These are phyloP conservation scores for Lycaena phlaeas DNA, from an alignment of 2,888 invertebrate genomes.

Conservation along the genomic window DNA sequence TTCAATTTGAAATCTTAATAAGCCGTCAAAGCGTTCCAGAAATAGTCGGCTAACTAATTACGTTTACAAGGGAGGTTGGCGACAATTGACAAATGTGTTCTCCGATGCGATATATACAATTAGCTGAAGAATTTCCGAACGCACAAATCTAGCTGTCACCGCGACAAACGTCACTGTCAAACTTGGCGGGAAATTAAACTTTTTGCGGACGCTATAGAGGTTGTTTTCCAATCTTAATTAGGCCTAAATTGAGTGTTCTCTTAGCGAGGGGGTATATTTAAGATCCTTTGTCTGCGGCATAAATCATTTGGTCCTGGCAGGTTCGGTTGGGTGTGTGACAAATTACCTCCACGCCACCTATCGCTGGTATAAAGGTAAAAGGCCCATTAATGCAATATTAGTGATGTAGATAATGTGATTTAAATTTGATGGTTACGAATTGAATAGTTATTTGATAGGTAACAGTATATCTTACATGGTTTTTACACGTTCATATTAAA, in stretches of 20 bases:
- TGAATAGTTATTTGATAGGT: too few species aligned
- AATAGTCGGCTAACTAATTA: conserved; percentile 66
- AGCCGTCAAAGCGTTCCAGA: conserved; percentile 67
- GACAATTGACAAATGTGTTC: conserved; percentile 71
- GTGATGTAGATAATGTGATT: too few species aligned
- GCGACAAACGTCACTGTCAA: conserved; percentile 33
- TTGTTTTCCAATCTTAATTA: conserved; percentile 47
- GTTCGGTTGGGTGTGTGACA: conserved; percentile 55
- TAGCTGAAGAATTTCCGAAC: conserved; percentile 58
- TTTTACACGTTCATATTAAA: too few species aligned
- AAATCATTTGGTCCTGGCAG: conserved; percentile 61
- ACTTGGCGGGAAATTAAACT: conserved; percentile 48
- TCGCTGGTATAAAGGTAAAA: neutral
- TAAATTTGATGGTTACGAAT: too few species aligned
- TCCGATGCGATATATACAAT: conserved; percentile 63
- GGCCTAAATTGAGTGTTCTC: conserved; percentile 56
- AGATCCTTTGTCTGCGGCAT: conserved; percentile 57
- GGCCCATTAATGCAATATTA: too few species aligned
- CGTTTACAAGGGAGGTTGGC: conserved; percentile 43
- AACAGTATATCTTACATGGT: too few species aligned
- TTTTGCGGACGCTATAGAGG: conserved; percentile 40
- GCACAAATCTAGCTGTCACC: conserved; percentile 32
- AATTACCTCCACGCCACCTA: conserved; percentile 47
- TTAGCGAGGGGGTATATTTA: conserved; percentile 56
- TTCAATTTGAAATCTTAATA: conserved; percentile 70